Evolutionary conservation across 2,797 vertebrate genomes (phyloP).

Genomic region (Megaceryle alcyon): DNA sequence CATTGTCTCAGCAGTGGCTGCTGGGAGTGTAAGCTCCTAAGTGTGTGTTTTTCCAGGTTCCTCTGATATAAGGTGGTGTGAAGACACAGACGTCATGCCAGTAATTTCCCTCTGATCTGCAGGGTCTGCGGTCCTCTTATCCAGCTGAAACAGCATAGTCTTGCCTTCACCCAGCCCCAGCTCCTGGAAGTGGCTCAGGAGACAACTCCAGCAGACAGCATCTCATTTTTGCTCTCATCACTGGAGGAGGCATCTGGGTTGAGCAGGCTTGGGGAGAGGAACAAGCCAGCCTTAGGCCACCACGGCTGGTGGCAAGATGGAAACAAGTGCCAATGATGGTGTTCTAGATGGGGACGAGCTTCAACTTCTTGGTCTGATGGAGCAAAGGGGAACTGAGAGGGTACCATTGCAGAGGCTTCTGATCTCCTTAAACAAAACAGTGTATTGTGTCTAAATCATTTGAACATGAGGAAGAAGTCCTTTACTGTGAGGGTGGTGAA

Average conservation of each 20-base stretch:
- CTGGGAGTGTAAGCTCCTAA: too few relatives aligned
- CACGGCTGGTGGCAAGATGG: not conserved
- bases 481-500: too few relatives aligned
- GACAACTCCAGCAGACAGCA: too few relatives aligned
- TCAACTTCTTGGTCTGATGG: not conserved
- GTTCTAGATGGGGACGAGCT: not conserved
- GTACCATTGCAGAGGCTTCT: not conserved
- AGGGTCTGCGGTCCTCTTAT: too few relatives aligned
- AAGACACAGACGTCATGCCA: too few relatives aligned
- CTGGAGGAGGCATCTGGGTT: not conserved
- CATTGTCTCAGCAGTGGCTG: too few relatives aligned
- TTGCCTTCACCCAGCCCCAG: not conserved
- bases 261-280: not conserved
- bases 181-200: not conserved
- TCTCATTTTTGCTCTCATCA: fast-evolving
- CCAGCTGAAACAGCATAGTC: too few relatives aligned
- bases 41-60: too few relatives aligned
- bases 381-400: not conserved
- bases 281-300: not conserved
- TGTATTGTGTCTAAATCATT: not conserved
- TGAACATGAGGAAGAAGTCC: too few relatives aligned
- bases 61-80: too few relatives aligned
- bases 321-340: not conserved
- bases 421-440: not conserved
- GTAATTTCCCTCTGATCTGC: too few relatives aligned